Conservation (phyloP, 2,888 invertebrate species). For the Ischnura elegans region DNA sequence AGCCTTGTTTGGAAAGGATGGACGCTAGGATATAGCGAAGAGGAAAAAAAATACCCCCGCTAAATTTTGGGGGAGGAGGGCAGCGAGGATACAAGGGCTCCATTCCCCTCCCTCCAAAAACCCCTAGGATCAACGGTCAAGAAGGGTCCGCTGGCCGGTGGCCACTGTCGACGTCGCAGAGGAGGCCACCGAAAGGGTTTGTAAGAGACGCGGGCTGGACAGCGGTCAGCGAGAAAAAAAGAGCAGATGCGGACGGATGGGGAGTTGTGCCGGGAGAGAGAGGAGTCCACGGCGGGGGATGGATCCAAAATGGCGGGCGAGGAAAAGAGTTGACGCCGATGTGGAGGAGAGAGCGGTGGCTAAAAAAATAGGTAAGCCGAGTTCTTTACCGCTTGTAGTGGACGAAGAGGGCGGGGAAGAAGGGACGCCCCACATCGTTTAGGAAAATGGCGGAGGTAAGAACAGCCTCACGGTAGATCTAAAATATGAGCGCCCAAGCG, state of each 20-base stretch:
- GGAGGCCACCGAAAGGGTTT: slow-evolving; percentile 54
- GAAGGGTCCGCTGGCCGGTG: no score
- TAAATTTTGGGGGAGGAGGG: no score
- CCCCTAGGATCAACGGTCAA: not conserved
- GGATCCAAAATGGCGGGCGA: not conserved
- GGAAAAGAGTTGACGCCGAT: not conserved
- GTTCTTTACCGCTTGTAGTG: not conserved
- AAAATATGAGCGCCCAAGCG: no score
- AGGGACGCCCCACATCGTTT: not conserved
- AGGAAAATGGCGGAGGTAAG: not conserved
- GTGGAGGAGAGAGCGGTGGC: not conserved
- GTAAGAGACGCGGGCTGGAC: slow-evolving; percentile 24
- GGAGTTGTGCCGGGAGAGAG: not conserved
- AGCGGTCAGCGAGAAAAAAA: slow-evolving; percentile 51
- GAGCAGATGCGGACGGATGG: slow-evolving; percentile 25
- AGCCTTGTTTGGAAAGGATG: not conserved
- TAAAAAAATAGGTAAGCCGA: not conserved
- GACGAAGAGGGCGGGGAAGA: not conserved
- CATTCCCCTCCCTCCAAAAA: no score
- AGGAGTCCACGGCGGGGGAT: not conserved
- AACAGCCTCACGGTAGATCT: no score
- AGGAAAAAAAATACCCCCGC: not conserved
- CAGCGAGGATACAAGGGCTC: no score
- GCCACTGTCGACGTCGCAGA: no score
- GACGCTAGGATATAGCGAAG: not conserved